A percentile compares a stretch with the other conserved stretches of the same genome.
Evolutionary conservation across 2,797 vertebrate genomes (phyloP).

Genomic region (Oreochromis grahami): DNA sequence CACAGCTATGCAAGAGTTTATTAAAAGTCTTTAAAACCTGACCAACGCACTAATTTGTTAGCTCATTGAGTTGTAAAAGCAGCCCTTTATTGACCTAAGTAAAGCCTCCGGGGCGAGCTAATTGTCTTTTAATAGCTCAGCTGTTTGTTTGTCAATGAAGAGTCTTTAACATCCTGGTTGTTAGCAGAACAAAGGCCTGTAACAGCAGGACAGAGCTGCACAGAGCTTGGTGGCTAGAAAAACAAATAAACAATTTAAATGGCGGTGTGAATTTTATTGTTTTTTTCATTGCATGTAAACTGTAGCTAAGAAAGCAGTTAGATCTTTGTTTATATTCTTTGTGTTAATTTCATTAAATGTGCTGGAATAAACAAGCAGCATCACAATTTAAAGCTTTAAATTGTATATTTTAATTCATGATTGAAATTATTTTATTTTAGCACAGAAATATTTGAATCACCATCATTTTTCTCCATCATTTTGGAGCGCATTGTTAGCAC

Average conservation of each 20-base stretch:
- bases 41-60: not conserved
- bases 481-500: not conserved
- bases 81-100: slow-evolving; percentile 27
- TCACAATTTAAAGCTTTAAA: not conserved
- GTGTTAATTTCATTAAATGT: not conserved
- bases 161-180: slow-evolving; percentile 33
- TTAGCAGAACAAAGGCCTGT: slow-evolving; percentile 61
- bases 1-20: not conserved
- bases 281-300: not conserved
- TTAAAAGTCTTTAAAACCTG: not conserved
- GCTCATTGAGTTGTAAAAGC: slow-evolving; percentile 20
- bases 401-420: not conserved
- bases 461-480: not conserved
- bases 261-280: not conserved
- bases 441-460: not conserved
- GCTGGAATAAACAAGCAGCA: not conserved
- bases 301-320: not conserved
- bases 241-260: slow-evolving; percentile 14
- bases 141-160: slow-evolving; percentile 53
- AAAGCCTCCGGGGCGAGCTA: slow-evolving; percentile 41
- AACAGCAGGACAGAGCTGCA: slow-evolving; percentile 28
- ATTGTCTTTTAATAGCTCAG: slow-evolving; percentile 58
- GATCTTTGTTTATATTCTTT: not conserved
- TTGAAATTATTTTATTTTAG: not conserved
- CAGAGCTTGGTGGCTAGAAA: slow-evolving; percentile 23